Percentiles rank a stretch among this genome's conserved stretches.
phyloP scores from a whole-genome alignment of 2,888 invertebrate genomes.

The Polymixis lichenea region DNA sequence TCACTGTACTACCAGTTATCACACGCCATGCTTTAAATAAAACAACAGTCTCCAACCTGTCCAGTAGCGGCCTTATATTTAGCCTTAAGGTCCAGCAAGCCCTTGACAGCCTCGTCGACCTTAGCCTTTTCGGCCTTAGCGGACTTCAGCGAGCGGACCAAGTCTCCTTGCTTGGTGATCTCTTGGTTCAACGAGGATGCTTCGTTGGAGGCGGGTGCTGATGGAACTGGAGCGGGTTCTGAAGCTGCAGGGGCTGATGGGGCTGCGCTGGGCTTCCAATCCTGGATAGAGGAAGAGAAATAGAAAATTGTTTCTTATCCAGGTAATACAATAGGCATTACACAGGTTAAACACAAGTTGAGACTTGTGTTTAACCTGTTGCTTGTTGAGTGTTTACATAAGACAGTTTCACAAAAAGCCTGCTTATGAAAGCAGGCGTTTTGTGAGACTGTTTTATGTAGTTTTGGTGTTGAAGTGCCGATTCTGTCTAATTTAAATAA shows the following conservation, averaged over 20 bases:
- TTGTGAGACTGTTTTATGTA: not conserved
- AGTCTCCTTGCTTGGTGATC: conserved; percentile 91
- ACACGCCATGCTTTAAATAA: no score
- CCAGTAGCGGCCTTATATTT: conserved; percentile 92
- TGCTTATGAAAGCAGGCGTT: not conserved
- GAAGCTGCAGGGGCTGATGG: conserved; percentile 55
- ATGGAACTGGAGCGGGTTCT: conserved; percentile 64
- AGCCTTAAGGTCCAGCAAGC: conserved; percentile 92
- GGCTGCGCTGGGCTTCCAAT: conserved; percentile 73
- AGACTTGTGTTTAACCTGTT: not conserved
- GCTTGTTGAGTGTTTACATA: no score
- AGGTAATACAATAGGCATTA: not conserved
- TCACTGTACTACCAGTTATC: no score
- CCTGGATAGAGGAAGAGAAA: conserved; percentile 25
- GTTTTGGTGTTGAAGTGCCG: not conserved
- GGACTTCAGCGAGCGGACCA: conserved; percentile 92
- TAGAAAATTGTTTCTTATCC: not conserved
- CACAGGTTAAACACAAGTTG: not conserved
- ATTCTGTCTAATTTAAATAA: not conserved
- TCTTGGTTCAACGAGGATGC: conserved; percentile 66
- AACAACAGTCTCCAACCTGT: conserved; percentile 72
- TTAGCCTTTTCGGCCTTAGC: conserved; percentile 92
- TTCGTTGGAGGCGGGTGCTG: conserved; percentile 14
- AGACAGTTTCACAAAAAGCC: no score
- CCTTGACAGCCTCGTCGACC: conserved; percentile 86